Evolutionary conservation across 2,113 vertebrate genomes (phyloP).

Genomic region (Centropus bengalensis): DNA sequence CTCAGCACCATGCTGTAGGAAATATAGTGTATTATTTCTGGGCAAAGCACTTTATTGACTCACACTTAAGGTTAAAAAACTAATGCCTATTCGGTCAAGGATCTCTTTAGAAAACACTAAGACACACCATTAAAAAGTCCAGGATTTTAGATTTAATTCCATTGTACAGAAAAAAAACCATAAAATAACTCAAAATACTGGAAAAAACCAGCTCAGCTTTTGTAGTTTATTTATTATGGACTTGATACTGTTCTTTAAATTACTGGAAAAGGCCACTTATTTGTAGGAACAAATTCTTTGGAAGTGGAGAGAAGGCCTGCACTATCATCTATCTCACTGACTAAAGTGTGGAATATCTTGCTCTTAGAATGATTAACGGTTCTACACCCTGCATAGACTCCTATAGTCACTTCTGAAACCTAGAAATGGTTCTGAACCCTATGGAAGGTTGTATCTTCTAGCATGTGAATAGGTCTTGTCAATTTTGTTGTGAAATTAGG

Average conservation of each 20-base stretch:
- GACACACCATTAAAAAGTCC: neutral
- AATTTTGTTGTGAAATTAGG: neutral
- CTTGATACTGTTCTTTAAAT: neutral
- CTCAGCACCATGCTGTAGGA: constrained; percentile 2
- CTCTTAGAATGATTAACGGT: neutral
- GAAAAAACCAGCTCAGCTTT: neutral
- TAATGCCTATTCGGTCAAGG: neutral
- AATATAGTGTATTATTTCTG: constrained; percentile 2
- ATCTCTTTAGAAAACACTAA: neutral
- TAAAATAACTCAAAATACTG: neutral
- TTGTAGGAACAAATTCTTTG: neutral
- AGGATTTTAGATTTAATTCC: neutral
- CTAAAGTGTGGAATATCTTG: neutral
- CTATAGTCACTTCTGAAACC: neutral
- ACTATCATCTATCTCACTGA: neutral
- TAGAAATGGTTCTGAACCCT: neutral
- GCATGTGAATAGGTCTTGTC: neutral
- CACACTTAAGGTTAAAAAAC: neutral
- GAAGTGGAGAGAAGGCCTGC: neutral
- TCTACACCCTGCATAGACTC: neutral
- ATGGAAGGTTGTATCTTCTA: neutral
- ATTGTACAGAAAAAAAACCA: neutral
- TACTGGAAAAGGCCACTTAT: neutral
- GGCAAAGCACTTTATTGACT: constrained; percentile 12
- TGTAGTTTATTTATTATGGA: neutral